These are phyloP conservation scores for Caenorhabditis auriculariae DNA, from an alignment of 2,888 invertebrate species.

Conservation along the genomic window DNA sequence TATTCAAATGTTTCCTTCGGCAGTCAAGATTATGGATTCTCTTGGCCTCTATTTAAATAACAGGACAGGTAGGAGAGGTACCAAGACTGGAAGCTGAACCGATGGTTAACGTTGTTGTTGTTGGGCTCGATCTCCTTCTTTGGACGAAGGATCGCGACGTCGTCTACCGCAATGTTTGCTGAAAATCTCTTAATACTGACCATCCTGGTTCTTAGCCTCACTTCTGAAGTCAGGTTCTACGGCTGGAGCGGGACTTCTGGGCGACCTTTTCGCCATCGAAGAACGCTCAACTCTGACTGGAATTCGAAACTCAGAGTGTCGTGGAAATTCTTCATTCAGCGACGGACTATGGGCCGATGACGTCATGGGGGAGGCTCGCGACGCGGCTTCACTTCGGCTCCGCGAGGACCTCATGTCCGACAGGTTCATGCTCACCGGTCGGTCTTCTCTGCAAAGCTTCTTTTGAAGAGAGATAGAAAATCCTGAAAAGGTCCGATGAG, in stretches of 20 bases:
- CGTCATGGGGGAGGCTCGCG: not conserved
- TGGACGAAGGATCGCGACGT: constrained; percentile 13
- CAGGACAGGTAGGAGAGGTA: too few relatives aligned
- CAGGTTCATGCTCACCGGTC: constrained; percentile 38
- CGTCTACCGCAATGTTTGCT: constrained; percentile 35
- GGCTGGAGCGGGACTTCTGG: constrained; percentile 2
- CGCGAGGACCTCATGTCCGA: constrained; percentile 18
- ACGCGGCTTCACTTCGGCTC: constrained; percentile 15
- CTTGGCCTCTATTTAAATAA: too few relatives aligned
- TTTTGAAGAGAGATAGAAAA: not conserved
- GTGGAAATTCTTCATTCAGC: constrained; percentile 18
- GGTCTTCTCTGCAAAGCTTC: constrained; percentile 19
- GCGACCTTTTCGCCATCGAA: constrained; percentile 14
- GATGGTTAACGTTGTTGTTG: constrained; percentile 8
- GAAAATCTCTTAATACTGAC: not conserved
- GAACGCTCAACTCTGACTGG: constrained; percentile 25
- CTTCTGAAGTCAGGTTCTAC: constrained; percentile 13
- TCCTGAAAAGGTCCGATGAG: not conserved
- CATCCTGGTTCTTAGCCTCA: not conserved
- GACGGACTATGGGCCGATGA: not conserved
- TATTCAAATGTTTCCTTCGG: too few relatives aligned
- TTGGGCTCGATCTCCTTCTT: constrained; percentile 11
- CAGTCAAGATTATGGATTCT: too few relatives aligned
- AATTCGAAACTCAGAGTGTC: constrained; percentile 13
- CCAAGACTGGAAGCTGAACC: constrained; percentile 27